Evolutionary conservation across 1,140 invertebrate genomes (phyloP).

Genomic region (Vollenhovia emeryi): DNA sequence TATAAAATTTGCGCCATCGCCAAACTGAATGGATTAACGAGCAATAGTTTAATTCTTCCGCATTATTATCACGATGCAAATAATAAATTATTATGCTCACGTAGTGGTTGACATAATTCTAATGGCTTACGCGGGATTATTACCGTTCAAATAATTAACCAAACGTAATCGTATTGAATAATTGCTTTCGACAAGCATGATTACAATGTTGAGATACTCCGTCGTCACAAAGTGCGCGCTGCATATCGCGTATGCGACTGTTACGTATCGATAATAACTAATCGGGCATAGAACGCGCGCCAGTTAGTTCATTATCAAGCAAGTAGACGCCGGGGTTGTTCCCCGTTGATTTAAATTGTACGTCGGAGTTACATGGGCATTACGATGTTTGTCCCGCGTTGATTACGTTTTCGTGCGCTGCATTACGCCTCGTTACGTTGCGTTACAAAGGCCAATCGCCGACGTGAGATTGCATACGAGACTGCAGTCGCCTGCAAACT

Average conservation of each 20-base stretch:
- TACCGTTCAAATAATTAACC: constrained; percentile 39
- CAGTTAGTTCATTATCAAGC: constrained; percentile 41
- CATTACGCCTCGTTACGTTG: constrained; percentile 42
- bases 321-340: constrained; percentile 21
- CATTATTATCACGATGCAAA: neutral
- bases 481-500: neutral
- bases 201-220: constrained; percentile 10
- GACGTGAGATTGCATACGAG: constrained; percentile 27
- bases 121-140: constrained; percentile 24
- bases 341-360: constrained; percentile 35
- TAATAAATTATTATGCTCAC: constrained; percentile 14
- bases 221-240: constrained; percentile 13
- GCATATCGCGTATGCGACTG: neutral
- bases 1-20: neutral
- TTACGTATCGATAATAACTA: constrained; percentile 51
- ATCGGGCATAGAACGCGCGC: constrained; percentile 17
- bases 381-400: constrained; percentile 25
- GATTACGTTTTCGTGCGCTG: constrained; percentile 17
- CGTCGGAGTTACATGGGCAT: constrained; percentile 12
- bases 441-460: constrained; percentile 33
- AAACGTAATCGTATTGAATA: constrained; percentile 40
- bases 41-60: constrained; percentile 28
- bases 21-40: neutral
- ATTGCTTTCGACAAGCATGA: constrained; percentile 35
- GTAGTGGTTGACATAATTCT: constrained; percentile 1